These are phyloP conservation scores for Poecile atricapillus DNA, from an alignment of 2,113 vertebrate species.

Conservation along the genomic window DNA sequence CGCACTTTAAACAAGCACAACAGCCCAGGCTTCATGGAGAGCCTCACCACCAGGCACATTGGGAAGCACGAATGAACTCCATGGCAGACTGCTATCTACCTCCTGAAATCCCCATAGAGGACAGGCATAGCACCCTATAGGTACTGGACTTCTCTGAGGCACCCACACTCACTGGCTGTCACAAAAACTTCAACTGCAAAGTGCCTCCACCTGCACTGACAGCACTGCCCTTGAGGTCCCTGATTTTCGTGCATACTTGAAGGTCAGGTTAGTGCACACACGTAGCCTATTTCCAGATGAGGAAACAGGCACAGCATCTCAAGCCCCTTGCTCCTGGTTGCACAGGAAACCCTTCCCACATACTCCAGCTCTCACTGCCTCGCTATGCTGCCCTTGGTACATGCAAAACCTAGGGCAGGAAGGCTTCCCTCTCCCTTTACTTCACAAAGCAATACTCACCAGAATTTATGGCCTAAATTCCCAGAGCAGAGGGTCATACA, in stretches of 20 bases:
- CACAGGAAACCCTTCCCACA: accelerated
- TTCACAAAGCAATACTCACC: neutral
- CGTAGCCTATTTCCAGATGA: neutral
- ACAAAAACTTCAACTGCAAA: accelerated
- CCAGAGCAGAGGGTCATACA: neutral
- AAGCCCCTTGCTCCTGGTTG: neutral
- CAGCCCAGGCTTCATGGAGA: neutral
- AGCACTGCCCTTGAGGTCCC: neutral
- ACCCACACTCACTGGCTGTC: neutral
- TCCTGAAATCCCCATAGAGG: neutral
- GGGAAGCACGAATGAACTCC: neutral
- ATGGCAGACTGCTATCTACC: neutral
- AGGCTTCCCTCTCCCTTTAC: neutral
- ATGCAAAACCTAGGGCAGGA: neutral
- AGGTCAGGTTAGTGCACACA: neutral
- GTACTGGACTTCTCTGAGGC: neutral
- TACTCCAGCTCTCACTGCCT: neutral
- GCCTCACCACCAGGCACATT: neutral
- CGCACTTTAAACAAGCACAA: neutral
- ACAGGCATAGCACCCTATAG: accelerated
- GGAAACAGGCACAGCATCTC: neutral
- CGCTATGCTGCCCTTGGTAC: accelerated
- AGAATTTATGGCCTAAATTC: neutral
- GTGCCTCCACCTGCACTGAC: neutral
- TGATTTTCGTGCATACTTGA: neutral